Evolutionary conservation across 2,888 invertebrate genomes (phyloP), one percentile per base, ranked within the genome.

Genomic region (Leucophenga montana): DNA sequence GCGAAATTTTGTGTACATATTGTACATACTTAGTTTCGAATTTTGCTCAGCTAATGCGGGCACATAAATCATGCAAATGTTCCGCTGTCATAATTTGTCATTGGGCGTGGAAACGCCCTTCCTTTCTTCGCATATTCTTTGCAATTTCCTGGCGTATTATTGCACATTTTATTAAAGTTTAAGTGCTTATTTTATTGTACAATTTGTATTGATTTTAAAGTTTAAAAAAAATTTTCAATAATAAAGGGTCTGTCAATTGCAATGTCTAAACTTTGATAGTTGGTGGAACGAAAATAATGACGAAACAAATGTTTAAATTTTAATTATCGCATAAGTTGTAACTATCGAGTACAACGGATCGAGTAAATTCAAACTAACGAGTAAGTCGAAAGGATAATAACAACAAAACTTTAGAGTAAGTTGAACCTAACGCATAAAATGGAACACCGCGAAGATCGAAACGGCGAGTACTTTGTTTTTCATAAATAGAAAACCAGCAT

Each of bases 11-110:
- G 11, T 59, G 33, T 48, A 48, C 33, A 33, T 33, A 33, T 33
- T 33, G 33, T 33, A 33, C 33, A 33, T 8, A 33, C 27, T 27
- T 4, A 4, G 27, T 5, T 39, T 39, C 39, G 11, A 39, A 8
- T 39, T 39, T 39, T 5, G 11, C 39, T 39, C 9, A 39, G 39
- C 39, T 39, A 39, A 68, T 61, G 71, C 64, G 65, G 50, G 56
- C 39, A 75, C 80, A 84, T 86, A 86, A 86, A 86, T 86, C 86
- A 86, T 71, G 68, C 73, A 78, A 85, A 81, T 79, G 75, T 77
- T 70, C 14, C 62, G 78, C 83, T 86, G 86, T 87, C 87, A 87
- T 85, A 86, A 86, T 85, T 85, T 86, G 85, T 86, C 87, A 86
- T 80, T 73, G 79, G 82, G 82, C 83, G 77, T 78, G 78, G 85